Evolutionary conservation across 2,797 vertebrate genomes (phyloP).

Genomic region (Aeoliscus strigatus): DNA sequence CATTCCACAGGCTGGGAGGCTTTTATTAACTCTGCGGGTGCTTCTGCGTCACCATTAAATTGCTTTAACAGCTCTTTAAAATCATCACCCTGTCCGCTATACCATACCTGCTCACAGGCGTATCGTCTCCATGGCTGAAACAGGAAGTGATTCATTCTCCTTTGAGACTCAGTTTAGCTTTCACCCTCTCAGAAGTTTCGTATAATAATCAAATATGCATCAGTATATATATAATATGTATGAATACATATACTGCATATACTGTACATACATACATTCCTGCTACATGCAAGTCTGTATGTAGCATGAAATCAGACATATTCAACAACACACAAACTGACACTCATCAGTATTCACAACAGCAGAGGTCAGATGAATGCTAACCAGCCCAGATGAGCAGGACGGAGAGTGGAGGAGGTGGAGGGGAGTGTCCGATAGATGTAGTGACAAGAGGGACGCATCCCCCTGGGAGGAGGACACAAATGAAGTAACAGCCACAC

Average conservation of each 20-base stretch:
- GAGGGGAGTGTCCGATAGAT: conserved; percentile 45
- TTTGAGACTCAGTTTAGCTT: background rate
- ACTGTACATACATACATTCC: too few species aligned
- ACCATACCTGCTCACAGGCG: conserved; percentile 30
- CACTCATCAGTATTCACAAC: conserved; percentile 29
- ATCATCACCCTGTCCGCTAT: conserved; percentile 36
- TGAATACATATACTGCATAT: too few species aligned
- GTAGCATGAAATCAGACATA: too few species aligned
- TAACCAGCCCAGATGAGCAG: conserved; percentile 48
- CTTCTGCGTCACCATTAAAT: conserved; percentile 44
- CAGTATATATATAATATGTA: too few species aligned
- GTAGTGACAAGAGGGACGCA: too few species aligned
- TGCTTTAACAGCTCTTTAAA: conserved; percentile 52
- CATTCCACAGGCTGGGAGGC: conserved; percentile 21
- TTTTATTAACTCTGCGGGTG: conserved; percentile 49
- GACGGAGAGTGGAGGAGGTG: conserved; percentile 24
- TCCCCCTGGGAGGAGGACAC: too few species aligned
- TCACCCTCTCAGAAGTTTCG: conserved; percentile 3
- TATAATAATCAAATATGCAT: too few species aligned
- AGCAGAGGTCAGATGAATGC: too few species aligned
- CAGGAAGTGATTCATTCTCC: conserved; percentile 43
- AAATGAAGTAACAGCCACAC: too few species aligned
- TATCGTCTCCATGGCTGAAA: conserved; percentile 16
- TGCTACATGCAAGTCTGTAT: too few species aligned
- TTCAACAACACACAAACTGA: conserved; percentile 5